Conservation (phyloP, 2,113 vertebrate genomes). For the Donacobius atricapilla region DNA sequence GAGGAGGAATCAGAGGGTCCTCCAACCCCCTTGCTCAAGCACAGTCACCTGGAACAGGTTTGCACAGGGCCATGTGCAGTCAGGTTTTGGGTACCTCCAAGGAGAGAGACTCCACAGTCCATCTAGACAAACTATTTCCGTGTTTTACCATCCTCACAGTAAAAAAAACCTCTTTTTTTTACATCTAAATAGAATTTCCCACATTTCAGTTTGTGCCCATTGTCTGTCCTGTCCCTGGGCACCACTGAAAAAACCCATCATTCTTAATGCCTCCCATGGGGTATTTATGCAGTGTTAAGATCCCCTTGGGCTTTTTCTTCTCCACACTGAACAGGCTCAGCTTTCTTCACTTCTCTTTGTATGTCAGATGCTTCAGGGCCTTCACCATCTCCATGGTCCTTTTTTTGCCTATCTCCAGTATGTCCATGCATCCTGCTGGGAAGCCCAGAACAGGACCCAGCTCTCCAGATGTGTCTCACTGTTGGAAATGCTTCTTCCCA, state of each 20-base stretch:
- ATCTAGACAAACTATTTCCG: neutral
- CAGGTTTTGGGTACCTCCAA: neutral
- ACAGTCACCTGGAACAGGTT: neutral
- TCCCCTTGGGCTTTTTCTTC: neutral
- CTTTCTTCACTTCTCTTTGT: neutral
- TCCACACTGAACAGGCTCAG: neutral
- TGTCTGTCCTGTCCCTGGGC: neutral
- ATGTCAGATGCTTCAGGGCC: neutral
- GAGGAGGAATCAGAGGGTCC: neutral
- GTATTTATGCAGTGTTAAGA: neutral
- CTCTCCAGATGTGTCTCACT: neutral
- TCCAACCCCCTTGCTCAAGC: neutral
- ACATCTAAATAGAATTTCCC: neutral
- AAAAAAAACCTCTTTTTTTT: neutral
- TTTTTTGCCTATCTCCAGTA: neutral
- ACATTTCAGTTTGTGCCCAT: neutral
- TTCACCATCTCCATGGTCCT: neutral
- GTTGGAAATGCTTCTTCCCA: neutral
- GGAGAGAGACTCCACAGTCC: neutral
- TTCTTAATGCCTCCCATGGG: neutral
- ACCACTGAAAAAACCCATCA: neutral
- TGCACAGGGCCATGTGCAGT: neutral
- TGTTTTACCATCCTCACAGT: neutral
- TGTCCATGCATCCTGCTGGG: neutral
- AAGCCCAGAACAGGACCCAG: neutral